Percentiles rank a stretch among this genome's conserved stretches.
phyloP scores from a whole-genome alignment of 2,797 vertebrate species.

The Acanthurus leucopareius region DNA sequence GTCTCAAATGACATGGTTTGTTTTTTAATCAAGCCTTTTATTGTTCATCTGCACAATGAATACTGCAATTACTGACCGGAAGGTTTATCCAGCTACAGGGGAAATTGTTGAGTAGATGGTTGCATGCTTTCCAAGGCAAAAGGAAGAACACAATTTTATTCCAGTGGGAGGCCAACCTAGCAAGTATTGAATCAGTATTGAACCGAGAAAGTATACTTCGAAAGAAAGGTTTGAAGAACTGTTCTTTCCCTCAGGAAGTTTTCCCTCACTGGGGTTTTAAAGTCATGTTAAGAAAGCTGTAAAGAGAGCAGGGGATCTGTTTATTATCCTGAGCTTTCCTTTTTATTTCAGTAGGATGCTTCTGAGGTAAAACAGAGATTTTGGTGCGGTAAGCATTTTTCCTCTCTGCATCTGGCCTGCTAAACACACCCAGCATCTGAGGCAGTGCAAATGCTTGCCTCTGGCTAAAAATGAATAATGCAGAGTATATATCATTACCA shows the following conservation, averaged over 20 bases:
- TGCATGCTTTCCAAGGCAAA: slow-evolving; percentile 46
- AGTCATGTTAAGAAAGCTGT: slow-evolving; percentile 47
- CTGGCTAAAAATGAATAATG: slow-evolving; percentile 79
- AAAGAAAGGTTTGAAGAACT: slow-evolving; percentile 45
- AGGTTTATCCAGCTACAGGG: slow-evolving; percentile 66
- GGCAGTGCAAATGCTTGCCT: slow-evolving; percentile 72
- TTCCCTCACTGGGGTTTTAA: slow-evolving; percentile 42
- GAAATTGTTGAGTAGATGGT: slow-evolving; percentile 61
- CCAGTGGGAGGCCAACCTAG: slow-evolving; percentile 34
- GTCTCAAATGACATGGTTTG: slow-evolving; percentile 78
- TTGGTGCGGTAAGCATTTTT: slow-evolving; percentile 62
- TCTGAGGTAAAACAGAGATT: slow-evolving; percentile 51
- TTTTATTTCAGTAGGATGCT: slow-evolving; percentile 54
- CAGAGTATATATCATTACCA: slow-evolving; percentile 75
- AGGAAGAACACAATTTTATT: slow-evolving; percentile 54
- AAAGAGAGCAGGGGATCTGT: slow-evolving; percentile 55
- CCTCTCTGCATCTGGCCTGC: slow-evolving; percentile 52
- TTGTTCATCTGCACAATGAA: slow-evolving; percentile 76
- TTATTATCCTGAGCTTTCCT: slow-evolving; percentile 45
- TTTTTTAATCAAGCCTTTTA: slow-evolving; percentile 80
- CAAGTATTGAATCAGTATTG: slow-evolving; percentile 22
- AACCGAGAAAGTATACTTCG: slow-evolving; percentile 40
- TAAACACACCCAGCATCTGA: slow-evolving; percentile 60
- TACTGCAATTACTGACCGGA: slow-evolving; percentile 76
- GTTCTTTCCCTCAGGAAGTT: slow-evolving; percentile 48